Evolutionary conservation across 2,888 invertebrate species (phyloP), one percentile per base, ranked within the genome.

Genomic region (Laothoe populi): DNA sequence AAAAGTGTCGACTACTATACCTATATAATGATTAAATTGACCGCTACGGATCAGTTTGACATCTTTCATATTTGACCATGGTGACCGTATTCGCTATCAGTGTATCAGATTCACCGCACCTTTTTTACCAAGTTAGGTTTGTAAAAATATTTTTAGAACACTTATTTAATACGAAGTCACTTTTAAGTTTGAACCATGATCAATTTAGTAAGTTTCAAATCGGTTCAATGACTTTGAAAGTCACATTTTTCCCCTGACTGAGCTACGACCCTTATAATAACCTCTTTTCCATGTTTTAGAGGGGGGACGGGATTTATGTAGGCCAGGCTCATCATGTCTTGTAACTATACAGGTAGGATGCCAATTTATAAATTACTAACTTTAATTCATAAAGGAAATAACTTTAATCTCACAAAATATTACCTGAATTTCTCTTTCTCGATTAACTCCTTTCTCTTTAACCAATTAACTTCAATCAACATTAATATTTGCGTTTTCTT

Each of bases 211-310:
- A 31, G 11, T 35, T n/a, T n/a, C n/a, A n/a, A n/a, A 16, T 31
- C 35, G 31, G 19, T 53, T 31, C 53, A 53, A 35, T 35, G 19
- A 53, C 19, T 35, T 35, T 35, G 19, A 35, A 35, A 53, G 49
- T 53, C 16, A 19, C 19, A 19, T 53, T 35, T n/a, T 31, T 21
- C 53, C n/a, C 19, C 35, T 8, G 35, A 35, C 35, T 53, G 53
- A 8, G 19, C 53, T 19, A 21, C 53, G 10, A 53, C 53, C 11
- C 19, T 53, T 49, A 26, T 26, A 31, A 53, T 16, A 44, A 44
- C 44, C 44, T n/a, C 40, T 44, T 44, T 44, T 44, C 38, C 44
- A 44, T 19, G 16, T 4, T 16, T 16, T 10, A 53, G 19, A 31
- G 35, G 16, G 26, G 19, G 19, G 19, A 10, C 35, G 19, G 53